Evolutionary conservation across 2,888 invertebrate species (phyloP).

Genomic region (Allacma fusca): DNA sequence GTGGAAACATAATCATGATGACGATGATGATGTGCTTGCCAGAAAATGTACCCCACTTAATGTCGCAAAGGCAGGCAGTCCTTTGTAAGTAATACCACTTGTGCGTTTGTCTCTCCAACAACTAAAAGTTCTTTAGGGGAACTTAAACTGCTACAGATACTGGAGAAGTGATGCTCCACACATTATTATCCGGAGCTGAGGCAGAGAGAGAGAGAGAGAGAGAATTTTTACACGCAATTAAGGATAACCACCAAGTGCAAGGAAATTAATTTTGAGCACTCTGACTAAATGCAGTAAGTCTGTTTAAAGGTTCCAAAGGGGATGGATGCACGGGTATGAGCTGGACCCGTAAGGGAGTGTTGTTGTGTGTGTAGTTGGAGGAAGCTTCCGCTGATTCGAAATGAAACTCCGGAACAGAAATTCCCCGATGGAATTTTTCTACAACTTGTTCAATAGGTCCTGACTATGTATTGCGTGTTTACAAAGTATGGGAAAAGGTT

Average conservation of each 20-base stretch:
- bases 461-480: neutral
- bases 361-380: too few relatives aligned
- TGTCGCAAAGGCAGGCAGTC: neutral
- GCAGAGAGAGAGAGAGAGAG: too few relatives aligned
- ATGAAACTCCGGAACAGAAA: neutral
- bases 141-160: too few relatives aligned
- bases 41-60: constrained; percentile 11
- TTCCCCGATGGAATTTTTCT: neutral
- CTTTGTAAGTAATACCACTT: constrained; percentile 4
- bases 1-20: constrained; percentile 25
- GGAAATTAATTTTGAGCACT: neutral
- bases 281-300: too few relatives aligned
- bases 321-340: too few relatives aligned
- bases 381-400: neutral
- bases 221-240: neutral
- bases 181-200: too few relatives aligned
- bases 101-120: neutral
- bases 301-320: too few relatives aligned
- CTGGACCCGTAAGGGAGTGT: too few relatives aligned
- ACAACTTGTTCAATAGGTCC: constrained; percentile 5
- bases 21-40: constrained; percentile 21
- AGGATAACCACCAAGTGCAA: neutral
- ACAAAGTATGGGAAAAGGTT: neutral
- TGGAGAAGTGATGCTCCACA: too few relatives aligned
- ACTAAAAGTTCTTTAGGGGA: too few relatives aligned